phyloP scores from a whole-genome alignment of 2,113 vertebrate genomes.

The Oncorhynchus kisutch region DNA sequence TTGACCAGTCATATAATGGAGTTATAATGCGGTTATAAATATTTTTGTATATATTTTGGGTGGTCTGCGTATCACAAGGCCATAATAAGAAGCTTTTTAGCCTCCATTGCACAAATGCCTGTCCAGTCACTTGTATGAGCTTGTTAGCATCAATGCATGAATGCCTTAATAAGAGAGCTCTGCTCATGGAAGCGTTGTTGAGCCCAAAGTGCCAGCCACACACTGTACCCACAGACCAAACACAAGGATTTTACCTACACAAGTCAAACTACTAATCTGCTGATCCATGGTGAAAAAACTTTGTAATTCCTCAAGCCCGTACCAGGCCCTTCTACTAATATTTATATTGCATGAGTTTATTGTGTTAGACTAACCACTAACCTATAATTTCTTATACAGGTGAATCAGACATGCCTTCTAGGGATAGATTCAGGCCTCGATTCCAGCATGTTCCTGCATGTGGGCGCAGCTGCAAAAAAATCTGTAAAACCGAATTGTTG shows the following conservation, averaged over 20 bases:
- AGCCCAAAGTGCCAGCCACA: conserved; percentile 55
- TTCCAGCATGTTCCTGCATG: no score
- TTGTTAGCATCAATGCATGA: conserved; percentile 55
- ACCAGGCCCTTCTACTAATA: no score
- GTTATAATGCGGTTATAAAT: background rate
- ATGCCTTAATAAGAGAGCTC: conserved; percentile 47
- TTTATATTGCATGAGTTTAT: no score
- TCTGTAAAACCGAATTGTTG: no score
- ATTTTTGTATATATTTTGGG: conserved; percentile 35
- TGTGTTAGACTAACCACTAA: no score
- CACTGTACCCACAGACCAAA: conserved; percentile 38
- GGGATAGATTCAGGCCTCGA: no score
- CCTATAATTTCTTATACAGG: no score
- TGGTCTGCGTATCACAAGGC: conserved; percentile 42
- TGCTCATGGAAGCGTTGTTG: conserved; percentile 50
- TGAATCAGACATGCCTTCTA: no score
- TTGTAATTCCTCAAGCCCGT: no score
- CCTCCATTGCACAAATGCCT: conserved; percentile 34
- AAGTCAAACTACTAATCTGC: background rate
- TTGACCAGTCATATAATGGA: conserved; percentile 2
- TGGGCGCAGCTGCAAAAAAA: no score
- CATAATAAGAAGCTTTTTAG: conserved; percentile 36
- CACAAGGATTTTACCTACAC: no score
- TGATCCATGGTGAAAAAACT: background rate
- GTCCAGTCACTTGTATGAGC: conserved; percentile 45